Evolutionary conservation across 2,113 vertebrate species (phyloP).

Genomic region (Dicentrarchus labrax): DNA sequence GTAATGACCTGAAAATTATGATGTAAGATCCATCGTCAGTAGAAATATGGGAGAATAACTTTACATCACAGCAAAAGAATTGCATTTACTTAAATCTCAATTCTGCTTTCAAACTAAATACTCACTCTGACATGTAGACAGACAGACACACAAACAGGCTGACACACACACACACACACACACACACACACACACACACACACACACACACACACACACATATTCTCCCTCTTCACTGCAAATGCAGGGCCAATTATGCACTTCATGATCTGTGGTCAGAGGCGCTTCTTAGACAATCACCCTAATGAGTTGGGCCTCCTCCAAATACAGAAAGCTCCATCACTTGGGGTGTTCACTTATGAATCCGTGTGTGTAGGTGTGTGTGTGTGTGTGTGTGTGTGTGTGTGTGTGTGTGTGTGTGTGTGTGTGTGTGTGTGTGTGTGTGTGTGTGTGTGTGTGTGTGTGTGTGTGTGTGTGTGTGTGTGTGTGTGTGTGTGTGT

Average conservation of each 20-base stretch:
- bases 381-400: constrained; percentile 19
- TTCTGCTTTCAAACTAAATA: constrained; percentile 7
- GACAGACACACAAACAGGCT: constrained; percentile 12
- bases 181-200: constrained; percentile 20
- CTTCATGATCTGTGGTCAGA: constrained; percentile 77
- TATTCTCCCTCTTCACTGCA: constrained; percentile 41
- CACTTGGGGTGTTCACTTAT: constrained; percentile 44
- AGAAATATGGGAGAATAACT: not conserved
- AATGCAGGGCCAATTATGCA: constrained; percentile 75
- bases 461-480: no score
- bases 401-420: constrained; percentile 11
- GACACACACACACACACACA: not conserved
- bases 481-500: no score
- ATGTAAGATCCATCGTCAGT: not conserved
- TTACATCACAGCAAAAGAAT: constrained; percentile 2
- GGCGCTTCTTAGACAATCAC: constrained; percentile 75
- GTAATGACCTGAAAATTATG: constrained; percentile 21
- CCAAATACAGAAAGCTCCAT: constrained; percentile 64
- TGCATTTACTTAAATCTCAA: not conserved
- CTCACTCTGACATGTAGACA: constrained; percentile 8
- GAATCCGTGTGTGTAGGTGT: constrained; percentile 5
- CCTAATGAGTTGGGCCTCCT: constrained; percentile 76
- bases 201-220: not conserved
- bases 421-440: not conserved
- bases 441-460: no score